A percentile compares a stretch with the other conserved stretches of the same genome.
phyloP scores from a whole-genome alignment of 2,113 vertebrate genomes.

The Otis tarda region DNA sequence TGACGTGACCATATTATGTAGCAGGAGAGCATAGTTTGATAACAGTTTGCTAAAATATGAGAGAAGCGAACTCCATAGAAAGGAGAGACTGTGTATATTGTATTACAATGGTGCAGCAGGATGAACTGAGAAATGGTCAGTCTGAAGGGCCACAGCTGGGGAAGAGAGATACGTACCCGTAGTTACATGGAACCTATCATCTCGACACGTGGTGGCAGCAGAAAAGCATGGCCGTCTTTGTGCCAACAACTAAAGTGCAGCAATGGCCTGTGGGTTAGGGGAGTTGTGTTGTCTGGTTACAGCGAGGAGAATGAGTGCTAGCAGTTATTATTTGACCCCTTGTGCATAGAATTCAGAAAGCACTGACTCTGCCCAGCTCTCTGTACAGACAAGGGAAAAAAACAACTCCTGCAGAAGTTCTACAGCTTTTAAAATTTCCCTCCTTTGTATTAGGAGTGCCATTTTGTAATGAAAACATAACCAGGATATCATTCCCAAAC shows the following conservation, averaged over 20 bases:
- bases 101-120: too few species aligned
- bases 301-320: background rate
- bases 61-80: background rate
- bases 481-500: background rate
- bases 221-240: background rate
- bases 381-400: background rate
- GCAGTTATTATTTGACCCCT: background rate
- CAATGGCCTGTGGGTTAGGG: background rate
- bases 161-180: rapidly evolving
- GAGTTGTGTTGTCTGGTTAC: rapidly evolving
- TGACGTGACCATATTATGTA: background rate
- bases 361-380: background rate
- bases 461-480: background rate
- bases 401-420: background rate
- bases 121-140: background rate
- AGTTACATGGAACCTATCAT: background rate
- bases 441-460: background rate
- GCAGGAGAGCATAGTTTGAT: background rate
- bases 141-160: background rate
- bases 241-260: background rate
- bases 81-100: background rate
- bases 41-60: background rate
- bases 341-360: background rate
- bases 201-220: background rate
- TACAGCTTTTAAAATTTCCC: background rate